These are phyloP conservation scores for Lepisosteus oculatus DNA, from an alignment of 2,113 vertebrate species.

Conservation along the genomic window DNA sequence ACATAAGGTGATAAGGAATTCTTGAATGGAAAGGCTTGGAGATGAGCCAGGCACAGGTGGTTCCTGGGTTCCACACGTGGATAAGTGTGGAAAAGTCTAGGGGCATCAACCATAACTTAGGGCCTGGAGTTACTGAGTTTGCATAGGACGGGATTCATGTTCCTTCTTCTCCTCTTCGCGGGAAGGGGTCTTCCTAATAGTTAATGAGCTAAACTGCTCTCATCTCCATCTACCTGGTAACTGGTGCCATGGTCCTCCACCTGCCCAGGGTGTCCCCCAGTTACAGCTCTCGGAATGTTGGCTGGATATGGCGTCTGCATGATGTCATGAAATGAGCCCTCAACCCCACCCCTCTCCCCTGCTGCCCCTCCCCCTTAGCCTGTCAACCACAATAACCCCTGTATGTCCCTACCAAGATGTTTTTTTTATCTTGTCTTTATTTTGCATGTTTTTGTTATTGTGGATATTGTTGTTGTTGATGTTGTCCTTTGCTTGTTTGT, in stretches of 20 bases:
- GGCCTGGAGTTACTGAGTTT: no score
- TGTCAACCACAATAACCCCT: constrained; percentile 21
- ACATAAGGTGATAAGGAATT: no score
- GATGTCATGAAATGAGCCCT: constrained; percentile 16
- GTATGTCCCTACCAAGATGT: constrained; percentile 29
- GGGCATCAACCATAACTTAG: no score
- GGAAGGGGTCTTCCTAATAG: constrained; percentile 2
- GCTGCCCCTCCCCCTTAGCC: constrained; percentile 10
- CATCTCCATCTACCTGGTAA: constrained; percentile 27
- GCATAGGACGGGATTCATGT: constrained; percentile 11
- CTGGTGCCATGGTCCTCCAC: constrained; percentile 2
- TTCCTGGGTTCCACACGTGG: no score
- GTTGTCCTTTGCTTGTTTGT: constrained; percentile 31
- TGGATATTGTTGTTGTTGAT: constrained; percentile 30
- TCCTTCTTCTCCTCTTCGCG: constrained; percentile 27
- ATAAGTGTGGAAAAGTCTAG: no score
- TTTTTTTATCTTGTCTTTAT: constrained; percentile 28
- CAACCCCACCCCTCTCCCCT: not conserved
- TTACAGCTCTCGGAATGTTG: constrained; percentile 19
- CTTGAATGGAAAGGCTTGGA: no score
- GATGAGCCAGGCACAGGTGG: no score
- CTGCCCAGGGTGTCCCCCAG: constrained; percentile 2
- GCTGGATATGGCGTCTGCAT: constrained; percentile 23
- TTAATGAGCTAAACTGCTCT: constrained; percentile 20
- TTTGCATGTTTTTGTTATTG: constrained; percentile 42